Conservation (phyloP, 1,140 invertebrate genomes). For the Lucilia sericata region DNA sequence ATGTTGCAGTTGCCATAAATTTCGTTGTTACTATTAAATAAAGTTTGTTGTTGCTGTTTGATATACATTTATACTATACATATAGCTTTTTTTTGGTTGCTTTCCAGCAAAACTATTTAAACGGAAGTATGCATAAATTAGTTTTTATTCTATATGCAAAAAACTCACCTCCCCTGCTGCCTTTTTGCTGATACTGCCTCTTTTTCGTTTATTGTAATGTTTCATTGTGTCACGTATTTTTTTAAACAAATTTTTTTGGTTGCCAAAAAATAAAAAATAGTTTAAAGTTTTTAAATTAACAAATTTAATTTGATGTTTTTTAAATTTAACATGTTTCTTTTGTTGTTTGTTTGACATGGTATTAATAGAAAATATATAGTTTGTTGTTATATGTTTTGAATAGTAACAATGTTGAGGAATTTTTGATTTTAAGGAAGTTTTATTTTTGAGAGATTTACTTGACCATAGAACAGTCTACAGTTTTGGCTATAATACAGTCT, state of each 20-base stretch:
- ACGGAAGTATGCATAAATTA: slow-evolving; percentile 39
- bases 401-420: no score
- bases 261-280: background rate
- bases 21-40: background rate
- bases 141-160: background rate
- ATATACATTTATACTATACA: no score
- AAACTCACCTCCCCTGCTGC: no score
- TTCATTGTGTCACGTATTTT: background rate
- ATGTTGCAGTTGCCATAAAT: slow-evolving; percentile 38
- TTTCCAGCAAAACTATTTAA: slow-evolving; percentile 18
- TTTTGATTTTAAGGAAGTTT: no score
- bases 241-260: slow-evolving; percentile 1
- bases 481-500: no score
- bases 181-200: no score
- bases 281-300: background rate
- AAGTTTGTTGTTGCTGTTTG: background rate
- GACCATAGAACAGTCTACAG: no score
- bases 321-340: background rate
- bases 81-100: slow-evolving; percentile 29
- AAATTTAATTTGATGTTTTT: background rate
- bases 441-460: no score
- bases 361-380: no score
- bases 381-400: no score
- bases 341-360: no score
- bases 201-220: background rate